These are phyloP conservation scores for Cosmia trapezina DNA, from an alignment of 2,888 invertebrate genomes.

Conservation along the genomic window DNA sequence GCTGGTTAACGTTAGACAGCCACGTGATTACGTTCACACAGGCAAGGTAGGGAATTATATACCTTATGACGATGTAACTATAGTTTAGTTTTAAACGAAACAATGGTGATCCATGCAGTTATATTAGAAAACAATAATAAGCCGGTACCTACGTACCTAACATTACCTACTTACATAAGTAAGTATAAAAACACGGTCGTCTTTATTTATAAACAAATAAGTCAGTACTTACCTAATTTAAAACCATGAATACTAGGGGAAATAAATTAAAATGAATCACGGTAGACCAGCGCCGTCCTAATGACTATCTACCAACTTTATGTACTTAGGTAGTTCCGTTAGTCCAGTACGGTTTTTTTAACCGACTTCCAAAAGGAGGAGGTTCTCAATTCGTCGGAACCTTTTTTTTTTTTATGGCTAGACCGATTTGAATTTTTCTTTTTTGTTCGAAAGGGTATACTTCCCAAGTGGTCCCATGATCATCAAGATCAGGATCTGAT, in stretches of 20 bases:
- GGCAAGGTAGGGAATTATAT: not conserved
- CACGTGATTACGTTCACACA: constrained; percentile 19
- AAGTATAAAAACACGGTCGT: not conserved
- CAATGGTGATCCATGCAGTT: not conserved
- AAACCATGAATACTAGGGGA: too few relatives aligned
- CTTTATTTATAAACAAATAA: not conserved
- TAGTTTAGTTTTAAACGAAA: constrained; percentile 3
- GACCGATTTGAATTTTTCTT: too few relatives aligned
- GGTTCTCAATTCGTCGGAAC: too few relatives aligned
- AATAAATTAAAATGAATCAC: not conserved
- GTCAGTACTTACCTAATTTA: too few relatives aligned
- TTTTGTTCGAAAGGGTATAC: too few relatives aligned
- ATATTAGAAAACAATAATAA: constrained; percentile 26
- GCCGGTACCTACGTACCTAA: not conserved
- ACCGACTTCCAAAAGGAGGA: too few relatives aligned
- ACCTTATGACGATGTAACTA: accelerated
- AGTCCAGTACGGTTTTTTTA: too few relatives aligned
- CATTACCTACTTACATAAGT: not conserved
- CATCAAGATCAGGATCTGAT: too few relatives aligned
- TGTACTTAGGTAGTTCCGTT: too few relatives aligned
- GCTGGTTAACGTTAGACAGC: constrained; percentile 19
- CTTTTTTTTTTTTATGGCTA: too few relatives aligned
- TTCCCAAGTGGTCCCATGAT: too few relatives aligned
- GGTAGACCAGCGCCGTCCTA: not conserved
- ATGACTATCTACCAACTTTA: too few relatives aligned